Conservation (phyloP, 2,113 vertebrate species). For the Anguilla japonica region DNA sequence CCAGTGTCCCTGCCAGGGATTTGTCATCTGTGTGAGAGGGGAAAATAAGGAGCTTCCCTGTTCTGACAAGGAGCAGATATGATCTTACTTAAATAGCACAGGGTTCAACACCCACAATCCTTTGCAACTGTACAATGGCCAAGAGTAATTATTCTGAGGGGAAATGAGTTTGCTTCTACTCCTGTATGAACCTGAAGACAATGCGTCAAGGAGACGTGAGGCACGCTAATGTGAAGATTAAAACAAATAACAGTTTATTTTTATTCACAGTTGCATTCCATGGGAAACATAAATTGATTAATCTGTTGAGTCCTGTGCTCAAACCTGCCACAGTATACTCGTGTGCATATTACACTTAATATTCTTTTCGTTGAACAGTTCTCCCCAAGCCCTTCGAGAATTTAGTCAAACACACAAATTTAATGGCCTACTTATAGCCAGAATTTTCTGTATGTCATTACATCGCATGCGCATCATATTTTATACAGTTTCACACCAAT, state of each 20-base stretch:
- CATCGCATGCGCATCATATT: neutral
- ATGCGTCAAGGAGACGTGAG: neutral
- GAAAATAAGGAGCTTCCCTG: conserved; percentile 17
- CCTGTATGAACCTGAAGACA: neutral
- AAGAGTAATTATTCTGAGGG: conserved; percentile 12
- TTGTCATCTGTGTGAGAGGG: conserved; percentile 27
- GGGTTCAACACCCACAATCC: conserved; percentile 18
- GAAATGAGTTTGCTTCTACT: conserved; percentile 16
- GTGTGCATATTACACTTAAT: neutral
- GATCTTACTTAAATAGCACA: conserved; percentile 17
- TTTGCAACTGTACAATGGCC: conserved; percentile 8
- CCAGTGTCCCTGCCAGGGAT: neutral
- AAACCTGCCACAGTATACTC: neutral
- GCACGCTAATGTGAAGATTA: neutral
- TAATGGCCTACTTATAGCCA: neutral
- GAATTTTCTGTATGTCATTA: neutral
- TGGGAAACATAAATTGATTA: neutral
- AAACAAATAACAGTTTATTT: neutral
- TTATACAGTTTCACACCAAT: neutral
- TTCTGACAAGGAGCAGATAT: neutral
- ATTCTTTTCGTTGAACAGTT: neutral
- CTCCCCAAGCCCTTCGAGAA: neutral
- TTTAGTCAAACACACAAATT: neutral
- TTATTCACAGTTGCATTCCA: neutral
- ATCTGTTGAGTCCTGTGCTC: neutral